Percentiles rank a stretch among this genome's conserved stretches.
Evolutionary conservation across 2,113 vertebrate genomes (phyloP).

Genomic region (Xyliphius kryptos): DNA sequence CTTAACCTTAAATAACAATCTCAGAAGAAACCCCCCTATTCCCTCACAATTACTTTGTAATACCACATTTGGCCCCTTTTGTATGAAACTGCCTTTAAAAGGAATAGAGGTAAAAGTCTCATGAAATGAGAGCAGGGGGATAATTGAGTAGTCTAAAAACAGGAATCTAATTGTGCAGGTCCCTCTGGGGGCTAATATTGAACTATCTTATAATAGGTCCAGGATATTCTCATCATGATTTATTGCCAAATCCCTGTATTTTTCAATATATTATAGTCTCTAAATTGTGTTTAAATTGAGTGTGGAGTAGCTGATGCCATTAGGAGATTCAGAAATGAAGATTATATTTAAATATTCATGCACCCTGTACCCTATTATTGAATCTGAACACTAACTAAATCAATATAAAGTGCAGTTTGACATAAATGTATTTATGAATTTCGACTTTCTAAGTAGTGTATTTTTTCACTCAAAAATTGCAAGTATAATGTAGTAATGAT

Average conservation of each 20-base stretch:
- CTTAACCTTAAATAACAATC: background rate
- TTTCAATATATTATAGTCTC: slow-evolving; percentile 99
- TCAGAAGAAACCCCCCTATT: background rate
- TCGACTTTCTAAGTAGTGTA: slow-evolving; percentile 99
- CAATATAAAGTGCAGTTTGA: slow-evolving; percentile 99
- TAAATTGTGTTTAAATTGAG: slow-evolving; percentile 99
- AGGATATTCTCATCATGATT: slow-evolving; percentile 96
- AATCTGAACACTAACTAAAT: slow-evolving; percentile 99
- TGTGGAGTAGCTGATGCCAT: slow-evolving; percentile 99
- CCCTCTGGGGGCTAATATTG: slow-evolving; percentile 84
- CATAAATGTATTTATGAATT: slow-evolving; percentile 99
- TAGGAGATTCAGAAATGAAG: slow-evolving; percentile 99
- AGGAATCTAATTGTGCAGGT: slow-evolving; percentile 96
- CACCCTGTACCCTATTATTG: slow-evolving; percentile 99
- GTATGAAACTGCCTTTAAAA: slow-evolving; percentile 66
- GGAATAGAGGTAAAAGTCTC: slow-evolving; percentile 71
- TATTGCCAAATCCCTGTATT: slow-evolving; percentile 99
- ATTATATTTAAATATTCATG: slow-evolving; percentile 99
- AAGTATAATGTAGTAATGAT: slow-evolving; percentile 99
- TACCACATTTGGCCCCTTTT: slow-evolving; percentile 76
- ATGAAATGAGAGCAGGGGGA: slow-evolving; percentile 92
- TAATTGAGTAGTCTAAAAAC: slow-evolving; percentile 98
- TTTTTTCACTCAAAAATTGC: slow-evolving; percentile 99
- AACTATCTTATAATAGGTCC: slow-evolving; percentile 97
- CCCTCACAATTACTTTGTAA: slow-evolving; percentile 20